Conservation (phyloP, 2,113 vertebrate species). For the Kryptolebias marmoratus region DNA sequence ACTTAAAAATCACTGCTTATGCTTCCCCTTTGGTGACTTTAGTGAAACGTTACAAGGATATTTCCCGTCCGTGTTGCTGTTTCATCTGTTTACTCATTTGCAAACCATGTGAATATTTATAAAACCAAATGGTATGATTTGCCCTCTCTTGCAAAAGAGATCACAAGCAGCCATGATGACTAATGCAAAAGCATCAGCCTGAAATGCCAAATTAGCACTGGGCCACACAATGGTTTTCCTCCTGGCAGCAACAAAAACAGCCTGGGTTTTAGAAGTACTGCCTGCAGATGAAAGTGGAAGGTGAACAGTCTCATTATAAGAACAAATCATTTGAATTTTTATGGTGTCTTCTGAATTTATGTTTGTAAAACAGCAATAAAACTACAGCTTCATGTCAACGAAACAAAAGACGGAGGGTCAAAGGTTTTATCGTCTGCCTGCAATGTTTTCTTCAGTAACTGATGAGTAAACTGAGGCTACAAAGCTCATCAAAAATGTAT, state of each 20-base stretch:
- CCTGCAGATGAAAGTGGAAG: neutral
- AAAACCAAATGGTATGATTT: constrained; percentile 25
- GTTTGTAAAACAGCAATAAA: too few species aligned
- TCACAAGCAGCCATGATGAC: constrained; percentile 34
- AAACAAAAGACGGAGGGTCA: too few species aligned
- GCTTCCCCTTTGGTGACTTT: neutral
- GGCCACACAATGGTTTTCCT: neutral
- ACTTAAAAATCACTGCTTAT: neutral
- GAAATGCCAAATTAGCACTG: constrained; percentile 10
- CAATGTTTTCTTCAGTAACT: too few species aligned
- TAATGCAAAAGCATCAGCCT: constrained; percentile 12
- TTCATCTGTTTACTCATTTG: constrained; percentile 25
- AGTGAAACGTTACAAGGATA: neutral
- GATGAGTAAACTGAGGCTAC: too few species aligned
- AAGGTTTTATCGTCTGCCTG: too few species aligned
- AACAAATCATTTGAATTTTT: too few species aligned
- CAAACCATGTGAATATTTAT: constrained; percentile 43
- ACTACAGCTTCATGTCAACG: too few species aligned
- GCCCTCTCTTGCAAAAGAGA: constrained; percentile 32
- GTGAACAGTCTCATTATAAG: neutral
- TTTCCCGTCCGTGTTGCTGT: constrained; percentile 5
- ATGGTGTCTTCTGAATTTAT: too few species aligned
- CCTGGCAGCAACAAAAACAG: neutral
- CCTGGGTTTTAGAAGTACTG: neutral
- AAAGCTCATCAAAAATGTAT: too few species aligned